phyloP scores from a whole-genome alignment of 2,113 vertebrate species.

The Strix uralensis region DNA sequence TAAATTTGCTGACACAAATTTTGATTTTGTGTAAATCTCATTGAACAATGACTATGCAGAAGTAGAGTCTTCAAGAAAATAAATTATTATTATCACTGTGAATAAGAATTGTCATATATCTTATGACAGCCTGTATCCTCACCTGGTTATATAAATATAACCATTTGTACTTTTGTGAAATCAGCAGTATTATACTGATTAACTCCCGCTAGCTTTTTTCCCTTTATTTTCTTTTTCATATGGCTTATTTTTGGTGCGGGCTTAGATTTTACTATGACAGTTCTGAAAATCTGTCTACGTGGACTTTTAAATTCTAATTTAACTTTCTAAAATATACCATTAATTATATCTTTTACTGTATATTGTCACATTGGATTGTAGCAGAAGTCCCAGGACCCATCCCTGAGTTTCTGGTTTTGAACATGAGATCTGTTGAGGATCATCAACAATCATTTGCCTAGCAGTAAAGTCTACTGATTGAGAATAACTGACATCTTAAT shows the following conservation, averaged over 20 bases:
- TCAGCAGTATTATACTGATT: constrained; percentile 20
- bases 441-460: background rate
- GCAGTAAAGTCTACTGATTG: background rate
- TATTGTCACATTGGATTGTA: background rate
- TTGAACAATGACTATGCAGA: background rate
- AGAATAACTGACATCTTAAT: background rate
- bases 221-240: background rate
- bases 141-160: constrained; percentile 2
- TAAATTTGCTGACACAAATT: background rate
- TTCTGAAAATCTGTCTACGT: background rate
- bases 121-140: background rate
- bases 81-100: background rate
- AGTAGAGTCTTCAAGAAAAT: background rate
- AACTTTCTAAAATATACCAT: background rate
- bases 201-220: background rate
- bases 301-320: constrained; percentile 7
- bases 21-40: background rate
- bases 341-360: background rate
- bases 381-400: background rate
- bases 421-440: background rate
- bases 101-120: background rate
- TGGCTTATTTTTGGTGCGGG: background rate
- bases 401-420: background rate
- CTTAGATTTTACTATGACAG: background rate
- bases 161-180: background rate